Conservation (phyloP, 2,113 vertebrate genomes). For the Strix aluco region DNA sequence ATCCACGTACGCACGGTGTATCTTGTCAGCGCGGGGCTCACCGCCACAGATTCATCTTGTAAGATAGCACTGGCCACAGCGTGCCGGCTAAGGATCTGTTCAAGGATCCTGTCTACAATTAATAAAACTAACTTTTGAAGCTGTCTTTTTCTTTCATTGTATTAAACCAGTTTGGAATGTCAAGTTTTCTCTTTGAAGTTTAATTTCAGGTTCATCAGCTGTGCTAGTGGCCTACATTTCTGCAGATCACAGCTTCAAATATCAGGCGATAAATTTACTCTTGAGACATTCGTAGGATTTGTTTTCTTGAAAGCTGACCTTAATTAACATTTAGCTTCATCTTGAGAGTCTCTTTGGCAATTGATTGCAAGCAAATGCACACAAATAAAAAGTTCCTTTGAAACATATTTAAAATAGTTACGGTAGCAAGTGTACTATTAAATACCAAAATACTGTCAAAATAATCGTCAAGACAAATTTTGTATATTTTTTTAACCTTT, state of each 20-base stretch:
- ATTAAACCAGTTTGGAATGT: background rate
- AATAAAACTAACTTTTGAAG: background rate
- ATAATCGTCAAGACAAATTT: background rate
- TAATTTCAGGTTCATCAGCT: background rate
- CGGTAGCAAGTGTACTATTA: background rate
- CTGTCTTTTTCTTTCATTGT: background rate
- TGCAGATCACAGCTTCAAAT: slow-evolving; percentile 17
- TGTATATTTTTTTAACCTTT: background rate
- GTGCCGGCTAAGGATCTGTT: background rate
- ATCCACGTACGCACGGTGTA: accelerated
- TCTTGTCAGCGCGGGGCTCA: background rate
- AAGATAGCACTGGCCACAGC: background rate
- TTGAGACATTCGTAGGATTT: background rate
- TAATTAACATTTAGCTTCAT: slow-evolving; percentile 45
- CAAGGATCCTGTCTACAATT: background rate
- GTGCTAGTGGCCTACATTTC: background rate
- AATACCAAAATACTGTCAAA: background rate
- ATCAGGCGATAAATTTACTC: slow-evolving; percentile 39
- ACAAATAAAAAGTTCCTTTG: background rate
- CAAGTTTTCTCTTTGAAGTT: background rate
- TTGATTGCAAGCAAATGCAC: slow-evolving; percentile 27
- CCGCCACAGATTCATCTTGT: background rate
- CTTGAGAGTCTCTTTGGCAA: slow-evolving; percentile 27
- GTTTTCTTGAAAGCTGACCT: background rate
- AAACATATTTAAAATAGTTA: background rate